Percentiles rank a stretch among this genome's conserved stretches.
Conservation (phyloP, 2,888 invertebrate genomes). For the Parnassius smintheus region DNA sequence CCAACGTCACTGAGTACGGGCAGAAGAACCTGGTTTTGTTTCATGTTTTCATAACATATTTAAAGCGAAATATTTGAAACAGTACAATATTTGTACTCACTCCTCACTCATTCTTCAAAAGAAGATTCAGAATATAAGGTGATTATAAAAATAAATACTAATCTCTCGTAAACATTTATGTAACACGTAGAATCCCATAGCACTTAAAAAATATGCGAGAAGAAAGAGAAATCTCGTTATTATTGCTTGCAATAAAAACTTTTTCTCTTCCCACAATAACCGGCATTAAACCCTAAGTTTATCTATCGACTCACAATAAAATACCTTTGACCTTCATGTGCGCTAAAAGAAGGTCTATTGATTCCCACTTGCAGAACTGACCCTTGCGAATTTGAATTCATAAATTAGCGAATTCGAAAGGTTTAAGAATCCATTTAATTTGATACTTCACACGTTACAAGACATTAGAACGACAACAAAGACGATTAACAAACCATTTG, state of each 20-base stretch:
- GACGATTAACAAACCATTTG: slow-evolving; percentile 70
- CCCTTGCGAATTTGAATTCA: slow-evolving; percentile 30
- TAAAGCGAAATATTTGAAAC: too few species aligned
- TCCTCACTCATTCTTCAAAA: too few species aligned
- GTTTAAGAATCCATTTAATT: slow-evolving; percentile 42
- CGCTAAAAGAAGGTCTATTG: slow-evolving; percentile 26
- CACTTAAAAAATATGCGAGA: too few species aligned
- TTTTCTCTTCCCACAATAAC: slow-evolving; percentile 28
- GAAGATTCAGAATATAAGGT: too few species aligned
- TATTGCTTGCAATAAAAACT: background rate
- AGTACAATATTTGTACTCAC: too few species aligned
- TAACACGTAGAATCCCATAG: too few species aligned
- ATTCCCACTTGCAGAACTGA: slow-evolving; percentile 25
- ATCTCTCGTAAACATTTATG: too few species aligned
- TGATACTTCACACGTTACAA: slow-evolving; percentile 55
- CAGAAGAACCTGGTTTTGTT: background rate
- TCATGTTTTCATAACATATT: too few species aligned
- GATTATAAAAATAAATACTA: too few species aligned
- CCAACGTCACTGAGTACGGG: slow-evolving; percentile 23
- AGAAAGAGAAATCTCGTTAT: background rate
- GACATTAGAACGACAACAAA: slow-evolving; percentile 59
- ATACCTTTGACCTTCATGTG: slow-evolving; percentile 30
- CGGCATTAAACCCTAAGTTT: slow-evolving; percentile 29
- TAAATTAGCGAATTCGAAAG: slow-evolving; percentile 27
- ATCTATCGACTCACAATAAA: slow-evolving; percentile 22